Base-by-base conservation (phyloP, 2,113 vertebrate genomes). In the Poecile atricapillus region DNA sequence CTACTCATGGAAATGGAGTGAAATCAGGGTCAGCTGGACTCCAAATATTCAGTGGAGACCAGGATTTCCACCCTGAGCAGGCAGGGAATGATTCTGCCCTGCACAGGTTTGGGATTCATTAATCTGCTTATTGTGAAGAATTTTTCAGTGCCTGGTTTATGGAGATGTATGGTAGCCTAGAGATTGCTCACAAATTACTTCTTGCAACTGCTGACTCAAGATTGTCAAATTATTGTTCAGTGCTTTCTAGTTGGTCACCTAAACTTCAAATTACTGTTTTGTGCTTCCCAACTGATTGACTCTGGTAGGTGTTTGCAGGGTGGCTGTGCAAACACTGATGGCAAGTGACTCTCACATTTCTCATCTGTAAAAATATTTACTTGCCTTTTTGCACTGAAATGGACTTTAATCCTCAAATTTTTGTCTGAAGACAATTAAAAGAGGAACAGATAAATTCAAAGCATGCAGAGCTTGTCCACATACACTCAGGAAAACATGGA, bases 151-250 rank as follows among this genome's bases (percentile, higher is more conserved):
- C 50, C 23, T 92, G 75, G 20, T 83, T 96, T 88, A 62, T 92
- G 90, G 87, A 85, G 67, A 77, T 90, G 16, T 35, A 39, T 90
- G 77, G 70, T 68, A 73, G 20, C 46, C 78, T 86, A 53, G 65
- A 94, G 92, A 80, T 92, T 83, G 82, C 63, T 92, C 67, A 73
- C 62, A 65, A 69, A 90, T 88, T 74, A 62, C 56, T 88, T 69
- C 25, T 67, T 90, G 63, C 64, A 74, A 47, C 18, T 79, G 35
- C 67, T 91, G 4, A 5, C 43, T 93, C 58, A 80, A 23, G 67
- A 59, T 73, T 80, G 55, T 69, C 75, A 83, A 39, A 79, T 86
- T 80, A 59, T 35, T 58, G 15, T 90, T 94, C 59, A 69, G 53
- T 69, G 62, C 55, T 85, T 79, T 71, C 70, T 90, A 5, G 28